phyloP scores from a whole-genome alignment of 2,797 vertebrate genomes.

The Euthynnus affinis region DNA sequence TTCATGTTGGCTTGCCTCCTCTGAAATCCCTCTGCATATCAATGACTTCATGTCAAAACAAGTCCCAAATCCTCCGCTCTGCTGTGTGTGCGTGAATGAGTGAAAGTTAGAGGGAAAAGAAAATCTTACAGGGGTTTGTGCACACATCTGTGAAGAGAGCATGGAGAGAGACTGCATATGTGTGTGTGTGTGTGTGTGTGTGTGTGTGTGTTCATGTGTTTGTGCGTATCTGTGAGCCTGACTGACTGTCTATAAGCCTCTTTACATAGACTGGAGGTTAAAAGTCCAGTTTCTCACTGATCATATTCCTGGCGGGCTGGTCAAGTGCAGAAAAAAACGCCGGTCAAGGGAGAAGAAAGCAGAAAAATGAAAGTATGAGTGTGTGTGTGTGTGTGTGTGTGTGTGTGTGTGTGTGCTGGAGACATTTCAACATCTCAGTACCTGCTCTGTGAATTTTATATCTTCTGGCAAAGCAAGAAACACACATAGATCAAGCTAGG shows the following conservation, averaged over 20 bases:
- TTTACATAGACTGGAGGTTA: slow-evolving; percentile 49
- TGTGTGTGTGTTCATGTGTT: slow-evolving; percentile 10
- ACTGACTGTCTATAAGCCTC: slow-evolving; percentile 39
- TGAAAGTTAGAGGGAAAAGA: slow-evolving; percentile 4
- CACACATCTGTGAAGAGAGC: slow-evolving; percentile 29
- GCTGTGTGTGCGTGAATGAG: slow-evolving; percentile 7
- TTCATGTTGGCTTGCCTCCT: slow-evolving; percentile 45
- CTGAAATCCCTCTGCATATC: slow-evolving; percentile 70
- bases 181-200: not conserved
- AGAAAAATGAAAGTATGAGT: slow-evolving; percentile 15
- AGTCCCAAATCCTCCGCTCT: slow-evolving; percentile 54
- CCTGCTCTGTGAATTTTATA: slow-evolving; percentile 43
- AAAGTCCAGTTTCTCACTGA: slow-evolving; percentile 58
- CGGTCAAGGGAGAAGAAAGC: slow-evolving; percentile 17
- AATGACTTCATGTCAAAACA: slow-evolving; percentile 74
- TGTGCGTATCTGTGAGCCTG: slow-evolving; percentile 23
- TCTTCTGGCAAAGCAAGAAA: slow-evolving; percentile 32
- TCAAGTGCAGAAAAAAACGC: slow-evolving; percentile 33
- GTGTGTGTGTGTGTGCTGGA: not conserved
- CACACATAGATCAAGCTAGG: slow-evolving; percentile 1
- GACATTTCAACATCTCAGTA: slow-evolving; percentile 20
- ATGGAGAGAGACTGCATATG: not conserved
- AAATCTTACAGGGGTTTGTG: slow-evolving; percentile 3
- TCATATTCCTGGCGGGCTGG: slow-evolving; percentile 48
- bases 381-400: not conserved